Evolutionary conservation across 2,797 vertebrate species (phyloP).

Genomic region (Sebastolobus alascanus): DNA sequence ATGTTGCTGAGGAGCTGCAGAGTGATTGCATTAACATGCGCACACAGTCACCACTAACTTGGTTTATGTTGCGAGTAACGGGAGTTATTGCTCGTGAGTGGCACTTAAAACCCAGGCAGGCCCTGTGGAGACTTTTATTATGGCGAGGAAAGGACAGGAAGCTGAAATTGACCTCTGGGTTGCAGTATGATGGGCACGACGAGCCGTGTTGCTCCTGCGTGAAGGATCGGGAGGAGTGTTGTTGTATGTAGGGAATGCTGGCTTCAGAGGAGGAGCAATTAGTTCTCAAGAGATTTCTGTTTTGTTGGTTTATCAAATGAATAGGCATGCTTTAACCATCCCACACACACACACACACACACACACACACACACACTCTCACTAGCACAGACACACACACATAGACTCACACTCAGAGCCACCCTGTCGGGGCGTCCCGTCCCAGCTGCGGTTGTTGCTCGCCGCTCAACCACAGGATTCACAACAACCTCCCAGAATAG

Average conservation of each 20-base stretch:
- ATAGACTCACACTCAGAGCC: constrained; percentile 61
- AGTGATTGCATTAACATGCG: constrained; percentile 58
- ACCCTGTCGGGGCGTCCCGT: constrained; percentile 72
- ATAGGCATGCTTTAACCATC: constrained; percentile 71
- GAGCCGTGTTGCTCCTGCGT: constrained; percentile 39
- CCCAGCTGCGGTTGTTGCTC: constrained; percentile 75
- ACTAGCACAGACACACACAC: constrained; percentile 25
- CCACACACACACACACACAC: constrained; percentile 54
- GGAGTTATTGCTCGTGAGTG: constrained; percentile 41
- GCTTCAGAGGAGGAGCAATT: constrained; percentile 64
- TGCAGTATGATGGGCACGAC: constrained; percentile 25
- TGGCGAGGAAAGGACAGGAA: constrained; percentile 22
- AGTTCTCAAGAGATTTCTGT: constrained; percentile 75
- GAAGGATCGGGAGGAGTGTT: constrained; percentile 32
- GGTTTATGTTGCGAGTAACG: constrained; percentile 31
- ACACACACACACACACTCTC: constrained; percentile 33
- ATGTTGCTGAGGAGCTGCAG: constrained; percentile 19
- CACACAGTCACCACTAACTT: constrained; percentile 22
- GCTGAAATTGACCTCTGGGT: constrained; percentile 15
- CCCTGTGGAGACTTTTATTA: constrained; percentile 34
- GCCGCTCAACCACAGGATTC: constrained; percentile 79
- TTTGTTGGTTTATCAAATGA: constrained; percentile 78
- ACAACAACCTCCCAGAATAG: constrained; percentile 84
- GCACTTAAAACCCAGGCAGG: constrained; percentile 15
- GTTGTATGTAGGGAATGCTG: constrained; percentile 57